A percentile compares a stretch with the other conserved stretches of the same genome.
These are phyloP conservation scores for Conus canariensis DNA, from an alignment of 2,888 invertebrate genomes.

Conservation along the genomic window DNA sequence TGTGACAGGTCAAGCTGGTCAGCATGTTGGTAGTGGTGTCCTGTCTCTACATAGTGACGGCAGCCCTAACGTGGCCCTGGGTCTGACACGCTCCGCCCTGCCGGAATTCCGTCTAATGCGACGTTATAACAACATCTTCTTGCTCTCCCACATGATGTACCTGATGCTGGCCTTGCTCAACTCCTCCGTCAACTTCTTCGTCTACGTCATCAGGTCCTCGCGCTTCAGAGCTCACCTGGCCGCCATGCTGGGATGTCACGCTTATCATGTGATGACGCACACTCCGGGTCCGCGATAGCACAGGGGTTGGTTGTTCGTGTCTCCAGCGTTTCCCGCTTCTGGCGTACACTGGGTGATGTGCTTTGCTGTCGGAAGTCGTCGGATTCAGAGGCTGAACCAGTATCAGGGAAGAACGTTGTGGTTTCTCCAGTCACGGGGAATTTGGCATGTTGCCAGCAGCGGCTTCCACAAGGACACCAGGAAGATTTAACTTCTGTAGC, in stretches of 20 bases:
- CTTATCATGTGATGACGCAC: background rate
- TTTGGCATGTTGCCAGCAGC: too few relatives aligned
- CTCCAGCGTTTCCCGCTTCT: background rate
- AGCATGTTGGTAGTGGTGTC: slow-evolving; percentile 41
- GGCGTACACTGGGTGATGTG: background rate
- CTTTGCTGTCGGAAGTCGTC: background rate
- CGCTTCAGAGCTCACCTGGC: slow-evolving; percentile 19
- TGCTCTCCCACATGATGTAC: background rate
- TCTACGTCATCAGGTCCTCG: slow-evolving; percentile 27
- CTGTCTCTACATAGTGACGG: slow-evolving; percentile 28
- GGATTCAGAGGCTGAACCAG: background rate
- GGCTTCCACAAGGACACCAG: too few relatives aligned
- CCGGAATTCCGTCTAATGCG: background rate
- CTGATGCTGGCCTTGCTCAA: slow-evolving; percentile 6
- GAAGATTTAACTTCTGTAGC: too few relatives aligned
- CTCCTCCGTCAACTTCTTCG: slow-evolving; percentile 36
- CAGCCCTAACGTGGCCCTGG: slow-evolving; percentile 38
- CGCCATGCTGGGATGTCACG: background rate
- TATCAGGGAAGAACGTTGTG: background rate
- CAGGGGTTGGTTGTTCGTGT: background rate
- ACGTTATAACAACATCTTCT: slow-evolving; percentile 24
- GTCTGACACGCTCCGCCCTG: background rate
- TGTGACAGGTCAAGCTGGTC: slow-evolving; percentile 1
- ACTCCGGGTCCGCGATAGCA: background rate
- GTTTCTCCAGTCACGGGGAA: background rate